A percentile compares a stretch with the other conserved stretches of the same genome.
phyloP scores from a whole-genome alignment of 2,888 invertebrate genomes.

The Panzeria rudis region DNA sequence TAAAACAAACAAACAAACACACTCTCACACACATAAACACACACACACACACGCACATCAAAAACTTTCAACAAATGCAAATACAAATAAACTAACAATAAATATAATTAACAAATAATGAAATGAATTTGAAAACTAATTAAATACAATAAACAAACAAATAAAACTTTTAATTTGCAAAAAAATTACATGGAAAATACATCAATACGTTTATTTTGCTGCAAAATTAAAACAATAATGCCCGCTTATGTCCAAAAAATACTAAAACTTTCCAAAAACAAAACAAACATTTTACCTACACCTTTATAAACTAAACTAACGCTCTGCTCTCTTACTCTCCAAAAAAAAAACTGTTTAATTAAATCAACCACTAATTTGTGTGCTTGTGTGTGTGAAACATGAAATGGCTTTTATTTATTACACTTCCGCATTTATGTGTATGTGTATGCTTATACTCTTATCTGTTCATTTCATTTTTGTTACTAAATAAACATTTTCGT shows the following conservation, averaged over 20 bases:
- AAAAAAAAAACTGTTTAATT: constrained; percentile 17
- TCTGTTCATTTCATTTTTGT: constrained; percentile 27
- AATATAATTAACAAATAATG: constrained; percentile 70
- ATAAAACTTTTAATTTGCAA: constrained; percentile 27
- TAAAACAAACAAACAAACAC: constrained; percentile 55
- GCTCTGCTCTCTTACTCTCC: not conserved
- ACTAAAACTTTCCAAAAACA: constrained; percentile 2
- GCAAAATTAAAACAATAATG: not conserved
- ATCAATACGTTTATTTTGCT: not conserved
- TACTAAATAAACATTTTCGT: constrained; percentile 46
- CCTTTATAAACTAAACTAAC: not conserved
- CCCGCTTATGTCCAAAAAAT: not conserved
- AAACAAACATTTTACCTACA: constrained; percentile 19
- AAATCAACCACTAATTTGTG: constrained; percentile 37
- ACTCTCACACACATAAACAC: constrained; percentile 56
- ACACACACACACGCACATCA: constrained; percentile 54
- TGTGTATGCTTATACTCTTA: constrained; percentile 20
- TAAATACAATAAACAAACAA: constrained; percentile 70
- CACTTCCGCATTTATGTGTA: not conserved
- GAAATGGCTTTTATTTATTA: constrained; percentile 50
- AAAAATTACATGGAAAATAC: too few relatives aligned
- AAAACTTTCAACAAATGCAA: constrained; percentile 40
- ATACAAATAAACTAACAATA: constrained; percentile 72
- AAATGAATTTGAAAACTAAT: constrained; percentile 74
- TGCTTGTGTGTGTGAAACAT: constrained; percentile 2